Conservation (phyloP, 2,888 invertebrate genomes). For the Strigamia maritima region DNA sequence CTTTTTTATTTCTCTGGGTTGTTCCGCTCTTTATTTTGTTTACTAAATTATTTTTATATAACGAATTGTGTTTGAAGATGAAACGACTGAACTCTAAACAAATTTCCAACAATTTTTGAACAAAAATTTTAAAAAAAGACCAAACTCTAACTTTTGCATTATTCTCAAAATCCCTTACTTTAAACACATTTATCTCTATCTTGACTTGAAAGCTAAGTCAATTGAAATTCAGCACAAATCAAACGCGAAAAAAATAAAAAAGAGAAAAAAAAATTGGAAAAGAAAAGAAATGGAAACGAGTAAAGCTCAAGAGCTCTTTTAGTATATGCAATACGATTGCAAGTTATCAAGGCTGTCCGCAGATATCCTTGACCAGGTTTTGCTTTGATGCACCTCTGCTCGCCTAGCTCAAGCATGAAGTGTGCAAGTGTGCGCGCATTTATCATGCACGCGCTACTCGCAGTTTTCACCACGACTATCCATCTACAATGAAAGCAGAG, state of each 20-base stretch:
- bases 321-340: neutral
- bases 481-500: neutral
- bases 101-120: too few species aligned
- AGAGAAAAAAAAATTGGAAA: neutral
- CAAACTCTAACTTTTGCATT: neutral
- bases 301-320: neutral
- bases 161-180: neutral
- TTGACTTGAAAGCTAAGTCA: neutral
- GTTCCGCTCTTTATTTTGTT: neutral
- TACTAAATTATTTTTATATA: neutral
- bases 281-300: too few species aligned
- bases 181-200: neutral
- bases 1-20: neutral
- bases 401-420: slow-evolving; percentile 4
- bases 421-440: neutral
- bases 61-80: too few species aligned
- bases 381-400: slow-evolving; percentile 4
- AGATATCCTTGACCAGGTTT: slow-evolving; percentile 4
- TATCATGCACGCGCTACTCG: neutral
- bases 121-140: neutral
- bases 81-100: too few species aligned
- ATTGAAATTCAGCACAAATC: neutral
- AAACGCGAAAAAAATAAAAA: neutral
- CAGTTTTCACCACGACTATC: neutral
- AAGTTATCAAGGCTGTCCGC: slow-evolving; percentile 4